Base-by-base conservation (phyloP, 1,140 invertebrate genomes). In the Bemisia tabaci region DNA sequence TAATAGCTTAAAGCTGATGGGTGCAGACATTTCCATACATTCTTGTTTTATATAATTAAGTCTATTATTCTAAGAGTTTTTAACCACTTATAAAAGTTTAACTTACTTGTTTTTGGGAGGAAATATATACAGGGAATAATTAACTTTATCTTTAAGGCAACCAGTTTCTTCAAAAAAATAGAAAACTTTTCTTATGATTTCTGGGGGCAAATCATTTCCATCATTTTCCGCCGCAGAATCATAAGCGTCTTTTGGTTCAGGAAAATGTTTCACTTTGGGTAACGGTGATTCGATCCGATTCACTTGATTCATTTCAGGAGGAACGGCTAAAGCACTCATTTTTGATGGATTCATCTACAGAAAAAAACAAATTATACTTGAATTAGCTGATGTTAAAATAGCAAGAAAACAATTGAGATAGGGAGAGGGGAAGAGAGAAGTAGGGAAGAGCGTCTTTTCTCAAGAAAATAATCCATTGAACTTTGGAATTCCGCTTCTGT, bases 121-220 rank as follows among this genome's bases (percentile, higher is more conserved):
- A 76, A 97, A 93, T 65, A 97, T 75, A 75, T 93, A 97, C 27
- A 95, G 79, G 0, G 94, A 89, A 78, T 88, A 94, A 74, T 95
- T 89, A 66, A 90, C 85, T 71, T 92, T 83, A 72, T 91, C 87
- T 74, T 91, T 88, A 72, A 96, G 84, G 79, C 89, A 95, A 60
- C 87, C 87, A 67, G 84, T 86, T 22, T 87, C 85, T 73, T 89
- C 85, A 68, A 88, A 82, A 71, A 86, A 85, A 75, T 82, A 82
- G 72, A 87, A 85, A 66, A 87, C 78, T 69, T 85, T 75, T 26
- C 66, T 68, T 1, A 70, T 60, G 1, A 62, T 9, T 48, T 48
- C 33, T 9, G 33, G 33, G 17, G 33, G 33, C 33, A 17, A 5
- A 9, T 48, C 33, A 9, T 48, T 17, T 17, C 33, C 33, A 17